Evolutionary conservation across 1,140 invertebrate genomes (phyloP), one percentile per base, ranked within the genome.

Genomic region (Atopsyche davidsoni): DNA sequence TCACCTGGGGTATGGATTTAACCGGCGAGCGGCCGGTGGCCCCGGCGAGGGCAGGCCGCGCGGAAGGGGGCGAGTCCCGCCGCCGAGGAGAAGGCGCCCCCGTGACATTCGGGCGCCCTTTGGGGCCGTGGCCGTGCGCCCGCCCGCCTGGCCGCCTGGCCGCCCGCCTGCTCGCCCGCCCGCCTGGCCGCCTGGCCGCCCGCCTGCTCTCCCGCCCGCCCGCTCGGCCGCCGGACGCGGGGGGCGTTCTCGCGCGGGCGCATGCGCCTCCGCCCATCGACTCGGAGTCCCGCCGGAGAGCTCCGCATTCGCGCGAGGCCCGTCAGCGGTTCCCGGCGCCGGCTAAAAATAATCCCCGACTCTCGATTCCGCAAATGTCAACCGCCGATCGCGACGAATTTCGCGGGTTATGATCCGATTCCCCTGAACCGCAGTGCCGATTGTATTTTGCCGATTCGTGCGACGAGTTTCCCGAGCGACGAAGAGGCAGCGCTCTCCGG

Each of bases 171-270:
- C n/a, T n/a, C n/a, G n/a, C n/a, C n/a, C n/a, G n/a, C n/a, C n/a
- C n/a, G n/a, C n/a, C n/a, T 46, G 83, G 86, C 65, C 80, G 82
- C 36, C 63, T 63, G 14, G 76, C 80, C 7, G 67, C 86, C 3
- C 59, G 68, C 64, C 80, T 81, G 60, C 61, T 64, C 50, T 14
- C n/a, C 13, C n/a, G 32, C 10, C 32, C 17, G 14, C 17, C 14
- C 32, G 14, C 28, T 31, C 14, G 14, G 10, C 14, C 32, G 14
- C 9, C 2, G 17, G 13, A 13, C 4, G 32, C 14, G 17, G 11
- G 32, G 2, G 17, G 32, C 32, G 17, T 13, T 17, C 32, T 32
- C 4, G n/a, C n/a, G n/a, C n/a, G n/a, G n/a, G n/a, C n/a, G n/a
- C n/a, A n/a, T n/a, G n/a, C n/a, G n/a, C n/a, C n/a, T n/a, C n/a